These are phyloP conservation scores for Isaurus tuberculatus DNA, from an alignment of 92 coral and sea anemone species.

Conservation along the genomic window DNA sequence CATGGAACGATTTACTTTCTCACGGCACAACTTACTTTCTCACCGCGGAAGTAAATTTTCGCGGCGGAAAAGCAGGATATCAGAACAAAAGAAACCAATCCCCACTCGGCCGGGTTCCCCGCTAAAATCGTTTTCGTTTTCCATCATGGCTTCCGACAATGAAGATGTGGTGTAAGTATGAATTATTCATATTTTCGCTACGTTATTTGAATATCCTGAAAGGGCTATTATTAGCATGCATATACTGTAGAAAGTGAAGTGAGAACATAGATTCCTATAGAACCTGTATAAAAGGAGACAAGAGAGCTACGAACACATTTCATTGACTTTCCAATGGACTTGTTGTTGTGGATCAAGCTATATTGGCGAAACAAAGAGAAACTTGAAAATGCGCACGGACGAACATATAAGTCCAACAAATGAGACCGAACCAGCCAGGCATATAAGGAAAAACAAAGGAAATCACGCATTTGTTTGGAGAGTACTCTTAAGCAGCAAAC, in stretches of 20 bases:
- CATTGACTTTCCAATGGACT: conserved; percentile 41
- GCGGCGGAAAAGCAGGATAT: conserved; percentile 22
- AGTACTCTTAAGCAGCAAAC: too few species aligned
- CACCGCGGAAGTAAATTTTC: conserved; percentile 25
- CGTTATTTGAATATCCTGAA: conserved; percentile 1
- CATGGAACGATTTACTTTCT: conserved; percentile 1
- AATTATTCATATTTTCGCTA: conserved; percentile 13
- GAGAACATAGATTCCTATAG: conserved; percentile 30
- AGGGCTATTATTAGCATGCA: conserved; percentile 18
- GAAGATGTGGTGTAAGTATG: conserved; percentile 30
- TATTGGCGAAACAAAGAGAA: too few species aligned
- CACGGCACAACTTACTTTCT: conserved; percentile 24
- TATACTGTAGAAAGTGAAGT: background rate
- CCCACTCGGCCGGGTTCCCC: conserved; percentile 7
- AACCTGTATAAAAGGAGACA: conserved; percentile 28
- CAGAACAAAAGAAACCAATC: conserved; percentile 24
- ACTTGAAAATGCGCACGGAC: too few species aligned
- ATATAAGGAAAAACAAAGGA: too few species aligned
- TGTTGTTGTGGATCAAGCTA: too few species aligned
- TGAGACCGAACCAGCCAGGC: too few species aligned
- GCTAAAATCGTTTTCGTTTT: conserved; percentile 26
- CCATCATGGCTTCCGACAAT: conserved; percentile 26
- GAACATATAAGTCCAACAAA: too few species aligned
- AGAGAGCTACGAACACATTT: conserved; percentile 34
- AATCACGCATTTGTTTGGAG: too few species aligned